Base-by-base conservation (phyloP, 2,113 vertebrate genomes). In the Tylochromis polylepis region DNA sequence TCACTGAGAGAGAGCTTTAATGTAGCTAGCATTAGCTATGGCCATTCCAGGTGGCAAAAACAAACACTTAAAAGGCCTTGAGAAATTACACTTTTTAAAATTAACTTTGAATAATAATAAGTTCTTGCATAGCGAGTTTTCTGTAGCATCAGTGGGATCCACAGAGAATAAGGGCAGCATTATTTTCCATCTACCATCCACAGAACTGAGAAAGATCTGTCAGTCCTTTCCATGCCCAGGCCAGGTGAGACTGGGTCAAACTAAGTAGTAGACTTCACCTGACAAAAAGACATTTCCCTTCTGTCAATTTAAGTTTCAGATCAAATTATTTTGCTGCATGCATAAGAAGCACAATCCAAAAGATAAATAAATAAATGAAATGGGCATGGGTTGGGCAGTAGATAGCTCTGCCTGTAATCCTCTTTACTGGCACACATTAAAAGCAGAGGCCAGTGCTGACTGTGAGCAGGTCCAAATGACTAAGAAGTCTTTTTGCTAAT, bases 381-480 rank as follows among this genome's bases (percentile, higher is more conserved):
- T 49, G 24, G 0, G 41, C 24, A 20, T 0, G n/a, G 41, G 15
- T 18, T 49, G 67, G 41, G 67, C 5, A 1, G 67, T 6, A 72
- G 38, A 72, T 49, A 1, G 67, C 15, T 3, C 67, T 49, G 67
- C 9, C 67, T 75, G 6, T 46, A 72, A 46, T 72, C 36, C 36
- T 22, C 60, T 65, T 65, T 22, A 67, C 34, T 67, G 3, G n/a
- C 36, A 43, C 65, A 70, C 65, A 70, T 70, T 70, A 43, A 70
- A 70, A 43, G 41, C 41, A 20, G 67, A 75, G 10, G 41, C 1
- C 41, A 75, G 67, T 18, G 67, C 41, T 75, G 41, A 75, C 15
- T 75, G 24, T 75, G 41, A 75, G 67, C 41, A 75, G 67, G 70
- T 75, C 70, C 6, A 2, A 49, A 15, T 75, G 70, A 49, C 70